These are phyloP conservation scores for Romanomermis culicivorax DNA, from an alignment of 2,888 invertebrate species.

Conservation along the genomic window DNA sequence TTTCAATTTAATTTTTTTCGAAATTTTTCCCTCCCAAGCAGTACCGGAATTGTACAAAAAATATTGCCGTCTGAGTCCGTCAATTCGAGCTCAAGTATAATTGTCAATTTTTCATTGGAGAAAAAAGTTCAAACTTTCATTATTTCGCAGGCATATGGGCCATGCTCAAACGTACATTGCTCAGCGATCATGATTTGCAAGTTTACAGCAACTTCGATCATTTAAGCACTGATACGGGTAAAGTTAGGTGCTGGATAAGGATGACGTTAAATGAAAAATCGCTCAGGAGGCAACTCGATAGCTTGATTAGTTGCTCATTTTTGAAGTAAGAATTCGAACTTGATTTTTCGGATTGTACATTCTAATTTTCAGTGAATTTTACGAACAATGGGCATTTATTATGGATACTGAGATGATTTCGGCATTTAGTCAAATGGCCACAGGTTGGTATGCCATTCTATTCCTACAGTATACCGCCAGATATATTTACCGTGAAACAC, in stretches of 20 bases:
- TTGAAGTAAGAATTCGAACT: conserved; percentile 2
- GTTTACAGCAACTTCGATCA: conserved; percentile 50
- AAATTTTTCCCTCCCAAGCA: too few relatives aligned
- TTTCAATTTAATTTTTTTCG: background rate
- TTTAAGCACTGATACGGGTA: conserved; percentile 52
- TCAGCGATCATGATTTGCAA: conserved; percentile 67
- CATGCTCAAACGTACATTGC: conserved; percentile 34
- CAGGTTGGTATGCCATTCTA: conserved; percentile 48
- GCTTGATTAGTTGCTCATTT: background rate
- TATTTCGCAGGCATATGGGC: background rate
- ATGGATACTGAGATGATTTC: conserved; percentile 54
- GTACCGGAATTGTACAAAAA: too few relatives aligned
- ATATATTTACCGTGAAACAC: too few relatives aligned
- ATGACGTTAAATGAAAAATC: conserved; percentile 74
- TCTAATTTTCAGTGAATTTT: conserved; percentile 38
- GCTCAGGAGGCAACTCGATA: conserved; percentile 38
- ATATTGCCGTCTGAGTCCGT: too few relatives aligned
- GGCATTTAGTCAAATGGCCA: conserved; percentile 60
- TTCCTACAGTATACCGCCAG: too few relatives aligned
- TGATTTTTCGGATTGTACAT: background rate
- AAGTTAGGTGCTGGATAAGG: conserved; percentile 67
- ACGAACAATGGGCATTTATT: conserved; percentile 65
- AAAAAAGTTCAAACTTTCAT: too few relatives aligned
- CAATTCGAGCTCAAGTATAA: too few relatives aligned
- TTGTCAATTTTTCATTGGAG: too few relatives aligned